Evolutionary conservation across 2,113 vertebrate species (phyloP).

Genomic region (Chitala chitala): DNA sequence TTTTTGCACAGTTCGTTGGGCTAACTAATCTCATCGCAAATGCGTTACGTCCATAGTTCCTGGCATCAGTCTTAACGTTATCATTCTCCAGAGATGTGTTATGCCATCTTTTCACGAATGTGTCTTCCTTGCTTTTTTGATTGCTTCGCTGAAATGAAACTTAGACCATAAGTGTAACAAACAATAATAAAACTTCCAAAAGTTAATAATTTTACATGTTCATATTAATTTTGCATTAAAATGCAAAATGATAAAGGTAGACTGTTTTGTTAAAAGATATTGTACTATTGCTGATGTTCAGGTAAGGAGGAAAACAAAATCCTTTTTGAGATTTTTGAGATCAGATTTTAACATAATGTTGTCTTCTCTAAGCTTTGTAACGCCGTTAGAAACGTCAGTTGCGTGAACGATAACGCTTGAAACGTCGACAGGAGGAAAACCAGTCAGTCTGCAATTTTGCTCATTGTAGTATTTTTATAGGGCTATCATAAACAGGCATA

Average conservation of each 20-base stretch:
- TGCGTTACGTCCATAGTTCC: constrained; percentile 35
- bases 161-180: background rate
- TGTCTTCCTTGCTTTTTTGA: background rate
- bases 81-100: constrained; percentile 44
- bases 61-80: constrained; percentile 44
- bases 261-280: background rate
- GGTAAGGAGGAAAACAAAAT: background rate
- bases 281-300: background rate
- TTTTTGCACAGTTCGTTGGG: constrained; percentile 31
- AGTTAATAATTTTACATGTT: background rate
- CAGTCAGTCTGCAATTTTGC: constrained; percentile 15
- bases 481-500: background rate
- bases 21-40: constrained; percentile 33
- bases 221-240: background rate
- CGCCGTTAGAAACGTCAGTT: background rate
- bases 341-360: no score
- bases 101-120: background rate
- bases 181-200: background rate
- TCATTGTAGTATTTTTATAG: background rate
- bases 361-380: no score
- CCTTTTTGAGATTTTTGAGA: background rate
- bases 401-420: constrained; percentile 13
- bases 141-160: background rate
- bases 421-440: constrained; percentile 15
- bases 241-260: background rate